Percentiles rank a stretch among this genome's conserved stretches.
These are phyloP conservation scores for Aplysina aerophoba DNA, from an alignment of 37 sponge, comb jelly and placozoan species.

Conservation along the genomic window DNA sequence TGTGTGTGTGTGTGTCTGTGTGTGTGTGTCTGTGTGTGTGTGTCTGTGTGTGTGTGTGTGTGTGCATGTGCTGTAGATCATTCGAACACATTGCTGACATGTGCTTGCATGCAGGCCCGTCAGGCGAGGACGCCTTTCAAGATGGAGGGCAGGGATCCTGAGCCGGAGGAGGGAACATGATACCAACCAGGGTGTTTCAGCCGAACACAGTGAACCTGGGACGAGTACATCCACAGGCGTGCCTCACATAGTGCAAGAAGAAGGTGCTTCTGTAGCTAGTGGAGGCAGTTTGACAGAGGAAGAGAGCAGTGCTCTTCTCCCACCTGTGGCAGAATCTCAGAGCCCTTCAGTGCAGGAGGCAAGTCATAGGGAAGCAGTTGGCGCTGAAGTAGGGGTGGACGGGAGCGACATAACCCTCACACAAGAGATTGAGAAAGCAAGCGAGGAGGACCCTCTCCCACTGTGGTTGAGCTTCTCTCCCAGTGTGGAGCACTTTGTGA, in stretches of 20 bases:
- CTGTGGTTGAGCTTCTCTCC: constrained; percentile 30
- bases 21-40: no score
- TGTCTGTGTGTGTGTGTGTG: no score
- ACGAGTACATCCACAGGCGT: no score
- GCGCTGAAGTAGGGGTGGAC: no score
- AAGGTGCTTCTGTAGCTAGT: not conserved
- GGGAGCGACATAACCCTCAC: no score
- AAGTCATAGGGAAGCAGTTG: not conserved
- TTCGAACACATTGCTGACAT: no score
- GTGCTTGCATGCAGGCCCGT: no score
- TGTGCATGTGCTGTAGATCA: no score
- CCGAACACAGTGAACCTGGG: not conserved
- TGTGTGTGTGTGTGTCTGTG: no score
- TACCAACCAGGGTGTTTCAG: not conserved
- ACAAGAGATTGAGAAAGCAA: no score
- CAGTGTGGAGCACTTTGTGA: constrained; percentile 13
- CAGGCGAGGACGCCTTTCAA: not conserved
- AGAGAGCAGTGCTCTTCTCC: not conserved
- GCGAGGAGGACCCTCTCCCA: not conserved
- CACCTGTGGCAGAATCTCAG: not conserved
- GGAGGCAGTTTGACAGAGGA: not conserved
- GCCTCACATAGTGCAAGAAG: no score
- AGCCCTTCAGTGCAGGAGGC: not conserved
- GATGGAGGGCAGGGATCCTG: constrained; percentile 13
- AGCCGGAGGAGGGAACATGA: not conserved